Base-by-base conservation (phyloP, 2,888 invertebrate species). In the Archips crataeganus region DNA sequence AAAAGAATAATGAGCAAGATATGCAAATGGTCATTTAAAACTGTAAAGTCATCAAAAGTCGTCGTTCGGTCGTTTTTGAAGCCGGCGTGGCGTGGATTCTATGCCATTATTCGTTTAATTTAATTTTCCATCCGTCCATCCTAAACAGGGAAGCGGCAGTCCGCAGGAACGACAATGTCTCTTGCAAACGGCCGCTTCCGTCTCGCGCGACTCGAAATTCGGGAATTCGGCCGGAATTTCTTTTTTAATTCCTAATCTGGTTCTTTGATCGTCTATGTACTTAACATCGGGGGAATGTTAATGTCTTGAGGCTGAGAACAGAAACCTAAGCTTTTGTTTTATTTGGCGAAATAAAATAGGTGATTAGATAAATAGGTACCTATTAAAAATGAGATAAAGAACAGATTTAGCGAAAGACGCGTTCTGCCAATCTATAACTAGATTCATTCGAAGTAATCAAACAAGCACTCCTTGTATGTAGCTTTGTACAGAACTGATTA, bases 201-300 rank as follows among this genome's bases (percentile, higher is more conserved):
- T 8, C 32, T 23, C 13, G 23, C 32, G 39, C 13, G 23, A 60
- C n/a, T 42, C 39, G 15, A 34, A 13, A 32, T 65, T 70, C 23
- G 34, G 49, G 71, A 62, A 64, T 64, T 74, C 51, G 10, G 60
- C 39, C 60, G 69, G 59, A 59, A 36, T 57, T n/a, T 59, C 47
- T 57, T 68, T 69, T 74, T 70, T 69, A 65, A 70, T 70, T 42
- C 64, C 36, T 36, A 61, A 71, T 32, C 42, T 49, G 45, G 57
- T 69, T 64, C 74, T 74, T 74, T 74, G 74, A 74, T 74, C 74
- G 70, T 47, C 59, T 23, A 13, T 70, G 69, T 70, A 11, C 61
- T 70, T 70, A 70, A 70, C 74, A 65, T 51, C 34, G 65, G 57
- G 68, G 57, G 49, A 65, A 66, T 59, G 54, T 11, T 63, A 60